Conservation (phyloP, 2,888 invertebrate genomes). For the Biston betularia region DNA sequence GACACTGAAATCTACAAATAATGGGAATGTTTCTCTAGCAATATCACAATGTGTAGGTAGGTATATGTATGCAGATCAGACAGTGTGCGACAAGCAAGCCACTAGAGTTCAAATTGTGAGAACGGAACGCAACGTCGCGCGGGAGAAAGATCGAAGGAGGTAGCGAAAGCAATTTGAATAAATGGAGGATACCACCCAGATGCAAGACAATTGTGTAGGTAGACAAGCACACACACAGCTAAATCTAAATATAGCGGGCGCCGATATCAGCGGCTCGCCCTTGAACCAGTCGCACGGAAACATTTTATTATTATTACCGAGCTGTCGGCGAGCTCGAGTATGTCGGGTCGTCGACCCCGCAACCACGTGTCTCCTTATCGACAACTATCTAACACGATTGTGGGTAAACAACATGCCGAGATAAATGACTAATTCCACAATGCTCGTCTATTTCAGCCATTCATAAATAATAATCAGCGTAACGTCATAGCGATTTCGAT, state of each 20-base stretch:
- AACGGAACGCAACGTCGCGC: conserved; percentile 34
- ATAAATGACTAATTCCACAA: conserved; percentile 85
- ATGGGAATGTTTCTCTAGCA: neutral
- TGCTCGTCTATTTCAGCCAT: conserved; percentile 77
- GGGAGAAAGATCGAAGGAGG: conserved; percentile 39
- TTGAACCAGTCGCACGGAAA: conserved; percentile 87
- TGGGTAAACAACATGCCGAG: conserved; percentile 84
- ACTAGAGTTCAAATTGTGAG: conserved; percentile 26
- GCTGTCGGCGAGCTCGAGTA: conserved; percentile 86
- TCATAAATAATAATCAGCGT: conserved; percentile 81
- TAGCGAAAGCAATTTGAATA: conserved; percentile 36
- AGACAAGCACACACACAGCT: conserved; percentile 74
- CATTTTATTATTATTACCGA: conserved; percentile 86
- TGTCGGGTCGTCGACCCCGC: conserved; percentile 83
- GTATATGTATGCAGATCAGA: neutral
- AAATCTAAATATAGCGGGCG: conserved; percentile 86
- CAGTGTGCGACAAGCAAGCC: conserved; percentile 12
- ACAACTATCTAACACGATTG: conserved; percentile 86
- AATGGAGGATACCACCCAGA: conserved; percentile 46
- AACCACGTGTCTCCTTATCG: conserved; percentile 86
- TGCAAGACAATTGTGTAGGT: conserved; percentile 68
- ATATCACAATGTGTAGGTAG: neutral
- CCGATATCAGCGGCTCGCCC: conserved; percentile 86
- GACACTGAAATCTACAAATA: neutral
- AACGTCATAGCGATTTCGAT: conserved; percentile 71